Evolutionary conservation across 2,888 invertebrate species (phyloP), one percentile per base, ranked within the genome.

Genomic region (Ophioninae sp.): DNA sequence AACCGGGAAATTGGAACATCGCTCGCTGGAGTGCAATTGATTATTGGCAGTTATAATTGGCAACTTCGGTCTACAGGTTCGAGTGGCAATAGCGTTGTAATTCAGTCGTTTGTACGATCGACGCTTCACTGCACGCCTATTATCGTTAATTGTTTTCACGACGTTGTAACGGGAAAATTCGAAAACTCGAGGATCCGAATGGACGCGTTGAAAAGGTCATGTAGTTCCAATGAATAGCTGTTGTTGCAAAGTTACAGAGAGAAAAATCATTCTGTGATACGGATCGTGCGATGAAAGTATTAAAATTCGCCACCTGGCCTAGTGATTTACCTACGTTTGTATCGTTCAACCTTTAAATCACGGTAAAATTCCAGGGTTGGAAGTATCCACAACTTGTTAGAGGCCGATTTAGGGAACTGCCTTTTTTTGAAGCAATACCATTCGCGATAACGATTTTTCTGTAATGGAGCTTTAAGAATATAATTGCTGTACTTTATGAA

Each of bases 151-250:
- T 37, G 23, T 39, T 67, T 39, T 5, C 73, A 74, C 70, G 74
- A 78, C 7, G 56, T 20, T 77, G 78, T 83, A 81, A 83, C 83
- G 80, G 81, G 77, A 44, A 77, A 77, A 81, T 77, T 81, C 62
- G 39, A 73, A 68, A 83, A 74, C 37, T 21, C 67, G 50, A 74
- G 23, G 61, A 30, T 64, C 39, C 41, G 20, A 68, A 20, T 59
- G 72, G 39, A 20, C 62, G 61, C 21, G 50, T 61, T 23, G 62
- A 77, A 72, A 81, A 61, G 20, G 17, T 37, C 65, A 62, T 59
- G 68, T 74, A 68, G 79, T 44, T 76, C 70, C 21, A 59, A 57
- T 57, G 50, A 79, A 75, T 62, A 30, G 37, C 56, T 44, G 3
- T 37, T 13, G 41, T 70, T 56, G 65, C 7, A 74, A 30, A 67